Evolutionary conservation across 2,797 vertebrate species (phyloP), one percentile per base, ranked within the genome.

Genomic region (Aphelocoma californica): DNA sequence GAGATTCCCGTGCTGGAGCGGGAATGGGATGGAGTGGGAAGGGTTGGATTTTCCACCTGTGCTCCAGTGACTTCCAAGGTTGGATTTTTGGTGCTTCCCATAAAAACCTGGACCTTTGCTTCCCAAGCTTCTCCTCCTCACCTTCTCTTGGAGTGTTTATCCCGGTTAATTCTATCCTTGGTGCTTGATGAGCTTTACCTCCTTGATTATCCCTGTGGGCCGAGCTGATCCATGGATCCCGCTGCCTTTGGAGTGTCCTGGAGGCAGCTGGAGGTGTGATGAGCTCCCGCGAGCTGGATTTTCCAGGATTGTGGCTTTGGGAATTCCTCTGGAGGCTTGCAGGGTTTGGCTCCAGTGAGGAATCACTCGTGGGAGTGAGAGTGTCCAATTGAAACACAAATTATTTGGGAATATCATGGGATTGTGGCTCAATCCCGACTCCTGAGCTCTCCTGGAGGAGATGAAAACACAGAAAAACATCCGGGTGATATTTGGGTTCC

Each of bases 221-320:
- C 67, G 44, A 20, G 10, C 44, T 29, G 7, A 7, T 34, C 4
- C 5, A 2, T 7, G 40, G 72, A 78, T 75, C 67, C 72, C 4
- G 4, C 11, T 1, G 79, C 54, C 38, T 16, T 56, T 1, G 2
- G 47, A 70, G 31, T 2, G 1, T 0, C 2, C 48, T 24, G 53
- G 32, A 19, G 81, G 6, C 32, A 77, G 88, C 48, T 24, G 53
- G 28, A 19, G 81, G 6, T 36, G 81, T 77, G 77, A 44, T 28
- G n/a, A n/a, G 28, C n/a, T 83, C 79, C 78, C 14, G n/a, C 1
- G 1, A 24, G 18, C 73, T 62, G n/a, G 13, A 9, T 78, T 85
- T 81, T 36, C 40, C 20, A 4, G 60, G 77, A 21, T 2, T 71
- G 40, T 29, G 72, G 19, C 32, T 79, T 86, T 65, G 73, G 40